phyloP scores from a whole-genome alignment of 2,113 vertebrate species.

The Prionailurus viverrinus region DNA sequence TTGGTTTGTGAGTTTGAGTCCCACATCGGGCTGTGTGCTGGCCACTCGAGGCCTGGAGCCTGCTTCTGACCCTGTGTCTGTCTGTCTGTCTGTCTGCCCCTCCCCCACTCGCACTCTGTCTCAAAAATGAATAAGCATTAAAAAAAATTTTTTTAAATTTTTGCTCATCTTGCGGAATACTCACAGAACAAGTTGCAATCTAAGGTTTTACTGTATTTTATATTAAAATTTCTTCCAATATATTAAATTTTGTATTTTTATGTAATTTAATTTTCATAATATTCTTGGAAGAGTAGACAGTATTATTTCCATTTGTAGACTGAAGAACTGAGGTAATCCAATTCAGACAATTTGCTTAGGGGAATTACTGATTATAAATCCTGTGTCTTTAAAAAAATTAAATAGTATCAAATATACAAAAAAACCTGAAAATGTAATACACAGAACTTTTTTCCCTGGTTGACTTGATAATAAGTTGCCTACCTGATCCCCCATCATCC shows the following conservation, averaged over 20 bases:
- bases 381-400: neutral
- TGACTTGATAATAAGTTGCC: neutral
- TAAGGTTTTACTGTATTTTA: neutral
- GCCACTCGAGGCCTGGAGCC: too few species aligned
- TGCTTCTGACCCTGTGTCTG: too few species aligned
- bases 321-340: neutral
- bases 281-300: neutral
- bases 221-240: neutral
- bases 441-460: neutral
- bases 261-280: neutral
- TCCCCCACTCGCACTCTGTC: too few species aligned
- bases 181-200: too few species aligned
- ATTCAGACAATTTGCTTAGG: neutral
- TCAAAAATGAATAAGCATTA: too few species aligned
- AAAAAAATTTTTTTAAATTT: too few species aligned
- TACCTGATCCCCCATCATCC: neutral
- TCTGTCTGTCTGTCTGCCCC: too few species aligned
- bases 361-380: neutral
- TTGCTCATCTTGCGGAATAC: too few species aligned
- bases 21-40: too few species aligned
- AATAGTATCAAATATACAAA: neutral
- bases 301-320: neutral
- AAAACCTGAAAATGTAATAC: neutral
- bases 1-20: too few species aligned
- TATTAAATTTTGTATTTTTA: neutral